Conservation (phyloP, 2,888 invertebrate species). For the Chesias legatella region DNA sequence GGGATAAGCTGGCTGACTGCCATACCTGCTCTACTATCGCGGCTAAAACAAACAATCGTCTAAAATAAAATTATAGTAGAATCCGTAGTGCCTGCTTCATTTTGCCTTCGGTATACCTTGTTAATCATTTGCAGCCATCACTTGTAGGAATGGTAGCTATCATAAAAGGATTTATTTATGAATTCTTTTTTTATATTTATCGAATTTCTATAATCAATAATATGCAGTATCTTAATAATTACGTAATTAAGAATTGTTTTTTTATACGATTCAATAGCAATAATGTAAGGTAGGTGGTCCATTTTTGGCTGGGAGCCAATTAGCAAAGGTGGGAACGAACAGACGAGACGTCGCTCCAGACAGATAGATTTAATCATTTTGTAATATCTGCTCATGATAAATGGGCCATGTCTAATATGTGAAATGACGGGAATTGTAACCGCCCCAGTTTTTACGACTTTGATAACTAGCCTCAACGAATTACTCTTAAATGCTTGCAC, state of each 20-base stretch:
- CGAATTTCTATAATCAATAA: no score
- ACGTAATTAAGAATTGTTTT: no score
- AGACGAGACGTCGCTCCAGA: slow-evolving; percentile 32
- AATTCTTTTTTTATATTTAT: no score
- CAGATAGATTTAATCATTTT: slow-evolving; percentile 30
- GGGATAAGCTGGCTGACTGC: slow-evolving; percentile 23
- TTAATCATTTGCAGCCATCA: no score
- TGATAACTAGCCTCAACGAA: slow-evolving; percentile 20
- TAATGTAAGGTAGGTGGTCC: slow-evolving; percentile 43
- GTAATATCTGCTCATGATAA: slow-evolving; percentile 27
- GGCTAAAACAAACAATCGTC: background rate
- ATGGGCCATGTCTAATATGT: slow-evolving; percentile 26
- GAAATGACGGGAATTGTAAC: slow-evolving; percentile 23
- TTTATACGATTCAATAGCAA: slow-evolving; percentile 33
- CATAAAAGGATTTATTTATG: no score
- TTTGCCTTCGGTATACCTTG: no score
- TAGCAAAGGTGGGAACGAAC: slow-evolving; percentile 49
- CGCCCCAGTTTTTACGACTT: slow-evolving; percentile 19
- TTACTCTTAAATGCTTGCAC: slow-evolving; percentile 1
- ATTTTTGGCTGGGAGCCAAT: slow-evolving; percentile 49
- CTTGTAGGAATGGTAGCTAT: no score
- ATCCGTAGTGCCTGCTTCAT: no score
- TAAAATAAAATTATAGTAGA: no score
- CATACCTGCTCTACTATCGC: slow-evolving; percentile 9
- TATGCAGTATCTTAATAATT: no score